Evolutionary conservation across 2,888 invertebrate genomes (phyloP).

Genomic region (Andrena trimmerana): DNA sequence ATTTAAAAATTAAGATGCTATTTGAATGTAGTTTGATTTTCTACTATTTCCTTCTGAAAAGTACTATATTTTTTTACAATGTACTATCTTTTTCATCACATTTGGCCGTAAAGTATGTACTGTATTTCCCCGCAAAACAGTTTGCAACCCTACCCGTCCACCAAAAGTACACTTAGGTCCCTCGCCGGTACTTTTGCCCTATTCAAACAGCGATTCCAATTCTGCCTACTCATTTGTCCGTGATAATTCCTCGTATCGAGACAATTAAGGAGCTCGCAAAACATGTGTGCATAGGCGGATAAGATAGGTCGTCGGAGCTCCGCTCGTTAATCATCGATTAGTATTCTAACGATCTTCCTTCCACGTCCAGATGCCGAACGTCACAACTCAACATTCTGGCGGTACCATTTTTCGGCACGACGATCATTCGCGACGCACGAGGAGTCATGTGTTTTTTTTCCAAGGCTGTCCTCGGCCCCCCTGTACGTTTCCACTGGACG

Average conservation of each 20-base stretch:
- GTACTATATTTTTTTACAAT: too few relatives aligned
- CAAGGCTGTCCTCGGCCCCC: neutral
- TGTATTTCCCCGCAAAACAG: too few relatives aligned
- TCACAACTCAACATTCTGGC: neutral
- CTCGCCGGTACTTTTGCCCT: neutral
- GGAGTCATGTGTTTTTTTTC: too few relatives aligned
- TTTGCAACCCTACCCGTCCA: too few relatives aligned
- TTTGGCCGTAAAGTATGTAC: too few relatives aligned
- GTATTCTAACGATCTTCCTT: slow-evolving; percentile 1
- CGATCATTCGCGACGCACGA: neutral
- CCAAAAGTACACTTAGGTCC: neutral
- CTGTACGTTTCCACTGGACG: neutral
- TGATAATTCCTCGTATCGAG: slow-evolving; percentile 9
- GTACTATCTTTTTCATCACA: too few relatives aligned
- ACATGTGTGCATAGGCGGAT: neutral
- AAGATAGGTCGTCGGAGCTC: slow-evolving; percentile 15
- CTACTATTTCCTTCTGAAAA: too few relatives aligned
- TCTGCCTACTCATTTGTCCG: slow-evolving; percentile 10
- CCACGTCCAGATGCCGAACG: neutral
- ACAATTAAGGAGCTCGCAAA: slow-evolving; percentile 6
- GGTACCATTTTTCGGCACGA: neutral
- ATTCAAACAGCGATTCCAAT: neutral
- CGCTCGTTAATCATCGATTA: slow-evolving; percentile 17
- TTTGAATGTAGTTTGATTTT: too few relatives aligned
- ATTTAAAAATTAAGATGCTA: too few relatives aligned